Conservation (phyloP, 2,113 vertebrate species). For the Lampris megalopsis region DNA sequence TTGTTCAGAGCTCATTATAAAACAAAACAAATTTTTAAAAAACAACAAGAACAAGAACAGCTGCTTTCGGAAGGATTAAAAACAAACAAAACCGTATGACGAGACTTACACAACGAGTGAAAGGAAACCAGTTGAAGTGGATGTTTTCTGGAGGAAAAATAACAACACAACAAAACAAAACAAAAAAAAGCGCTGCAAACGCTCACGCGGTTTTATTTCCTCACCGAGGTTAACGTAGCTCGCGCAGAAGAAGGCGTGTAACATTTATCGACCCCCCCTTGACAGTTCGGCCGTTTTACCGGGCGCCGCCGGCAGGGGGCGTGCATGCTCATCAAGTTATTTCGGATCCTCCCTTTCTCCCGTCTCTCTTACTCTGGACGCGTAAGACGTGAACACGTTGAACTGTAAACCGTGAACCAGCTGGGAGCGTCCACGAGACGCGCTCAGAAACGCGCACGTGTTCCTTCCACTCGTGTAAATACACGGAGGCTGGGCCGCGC, state of each 20-base stretch:
- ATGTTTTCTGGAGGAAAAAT: conserved; percentile 21
- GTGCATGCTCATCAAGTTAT: background rate
- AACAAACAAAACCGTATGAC: conserved; percentile 37
- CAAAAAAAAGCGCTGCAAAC: conserved; percentile 38
- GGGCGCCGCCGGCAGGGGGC: too few species aligned
- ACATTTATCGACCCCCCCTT: conserved; percentile 51
- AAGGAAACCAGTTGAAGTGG: conserved; percentile 24
- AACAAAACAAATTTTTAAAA: conserved; percentile 68
- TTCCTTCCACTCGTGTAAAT: too few species aligned
- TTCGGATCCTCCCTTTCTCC: background rate
- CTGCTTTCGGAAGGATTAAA: conserved; percentile 88
- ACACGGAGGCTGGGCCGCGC: too few species aligned
- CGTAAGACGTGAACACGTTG: conserved; percentile 1
- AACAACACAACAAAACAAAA: too few species aligned
- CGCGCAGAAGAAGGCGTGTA: conserved; percentile 62
- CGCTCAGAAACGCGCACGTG: conserved; percentile 20
- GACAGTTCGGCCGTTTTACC: background rate
- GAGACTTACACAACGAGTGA: conserved; percentile 45
- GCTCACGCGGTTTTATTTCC: conserved; percentile 31
- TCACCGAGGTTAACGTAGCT: conserved; percentile 30
- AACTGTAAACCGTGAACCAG: conserved; percentile 72
- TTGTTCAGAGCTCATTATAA: conserved; percentile 91
- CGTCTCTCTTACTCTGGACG: background rate
- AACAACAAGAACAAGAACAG: conserved; percentile 77
- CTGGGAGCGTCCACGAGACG: conserved; percentile 80